These are phyloP conservation scores for Chloroceryle amazona DNA, from an alignment of 2,797 vertebrate genomes.

Conservation along the genomic window DNA sequence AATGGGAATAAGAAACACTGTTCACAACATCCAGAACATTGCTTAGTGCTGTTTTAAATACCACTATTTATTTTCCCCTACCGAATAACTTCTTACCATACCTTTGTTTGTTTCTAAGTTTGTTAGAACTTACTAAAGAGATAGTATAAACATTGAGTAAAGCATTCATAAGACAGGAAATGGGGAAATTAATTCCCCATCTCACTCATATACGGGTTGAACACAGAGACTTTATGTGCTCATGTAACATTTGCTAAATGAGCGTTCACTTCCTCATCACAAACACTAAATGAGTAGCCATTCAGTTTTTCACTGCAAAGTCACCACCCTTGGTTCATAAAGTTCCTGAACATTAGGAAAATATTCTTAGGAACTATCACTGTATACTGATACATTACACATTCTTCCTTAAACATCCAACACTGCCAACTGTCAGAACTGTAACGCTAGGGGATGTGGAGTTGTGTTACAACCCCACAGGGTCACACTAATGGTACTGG, in stretches of 20 bases:
- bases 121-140: not conserved
- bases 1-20: not conserved
- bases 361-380: not conserved
- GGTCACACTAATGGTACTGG: not conserved
- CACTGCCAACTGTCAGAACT: not conserved
- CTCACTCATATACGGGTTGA: not conserved
- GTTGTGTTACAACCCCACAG: not conserved
- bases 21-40: not conserved
- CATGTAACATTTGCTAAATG: not conserved
- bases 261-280: not conserved
- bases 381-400: not conserved
- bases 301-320: not conserved
- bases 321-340: not conserved
- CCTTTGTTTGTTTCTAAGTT: not conserved
- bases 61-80: not conserved
- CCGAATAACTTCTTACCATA: not conserved
- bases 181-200: not conserved
- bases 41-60: not conserved
- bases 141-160: not conserved
- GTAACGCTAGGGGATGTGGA: rapidly evolving
- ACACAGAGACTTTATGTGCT: not conserved
- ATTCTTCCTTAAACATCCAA: not conserved
- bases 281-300: not conserved
- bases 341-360: not conserved
- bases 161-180: slow-evolving; percentile 10